Base-by-base conservation (phyloP, 2,888 invertebrate genomes). In the Archips xylosteana region DNA sequence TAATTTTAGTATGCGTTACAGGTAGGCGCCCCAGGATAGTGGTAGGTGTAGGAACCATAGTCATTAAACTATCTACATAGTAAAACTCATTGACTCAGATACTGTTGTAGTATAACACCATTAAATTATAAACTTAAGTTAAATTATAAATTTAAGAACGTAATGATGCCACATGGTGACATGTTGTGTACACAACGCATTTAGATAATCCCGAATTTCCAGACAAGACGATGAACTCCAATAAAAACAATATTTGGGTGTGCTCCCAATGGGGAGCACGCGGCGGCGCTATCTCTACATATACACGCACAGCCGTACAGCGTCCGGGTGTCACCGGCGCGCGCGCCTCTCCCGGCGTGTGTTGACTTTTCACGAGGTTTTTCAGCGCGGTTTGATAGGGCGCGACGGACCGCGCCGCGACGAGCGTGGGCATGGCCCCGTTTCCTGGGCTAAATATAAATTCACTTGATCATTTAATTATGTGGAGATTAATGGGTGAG, bases 381-480 rank as follows among this genome's bases (percentile, higher is more conserved):
- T 85, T 83, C 82, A 80, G 82, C 80, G 82, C 82, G 80, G 81
- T 85, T 82, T 77, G 82, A 83, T 82, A 82, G 83, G 85, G 79
- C 82, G 86, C 83, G 86, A 82, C 87, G 78, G 75, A 78, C 79
- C 81, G 83, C 80, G 83, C 78, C 83, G 85, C 80, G 84, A 83
- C 83, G 78, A 77, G 82, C 85, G 88, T 87, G 86, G 87, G 85
- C 85, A 83, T 90, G 92, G 87, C 91, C 93, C 87, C 90, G 85
- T 92, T 94, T 92, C 88, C 89, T 87, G 85, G 78, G 91, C 92
- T 93, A 94, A 92, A 94, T 92, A 92, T 93, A 94, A 89, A 89
- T 91, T 94, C 89, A 90, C 92, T 94, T 92, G 92, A 93, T 93
- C 92, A 92, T 94, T 92, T 94, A 92, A 93, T 93, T 94, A 93